These are phyloP conservation scores for Electrona antarctica DNA, from an alignment of 2,113 vertebrate species.

Conservation along the genomic window DNA sequence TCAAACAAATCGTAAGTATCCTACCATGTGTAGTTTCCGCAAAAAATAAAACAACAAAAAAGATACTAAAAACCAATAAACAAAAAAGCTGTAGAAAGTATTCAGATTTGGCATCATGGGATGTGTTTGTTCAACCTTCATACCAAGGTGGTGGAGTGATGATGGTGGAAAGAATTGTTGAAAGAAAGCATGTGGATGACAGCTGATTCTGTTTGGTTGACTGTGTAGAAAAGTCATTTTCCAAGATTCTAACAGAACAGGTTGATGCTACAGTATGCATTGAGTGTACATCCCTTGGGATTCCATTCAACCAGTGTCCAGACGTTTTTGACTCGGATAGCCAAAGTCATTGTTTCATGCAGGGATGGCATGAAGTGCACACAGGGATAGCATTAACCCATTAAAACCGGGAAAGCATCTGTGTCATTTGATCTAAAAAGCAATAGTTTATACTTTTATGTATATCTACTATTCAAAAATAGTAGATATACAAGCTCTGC, in stretches of 20 bases:
- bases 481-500: no score
- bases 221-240: background rate
- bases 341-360: constrained; percentile 2
- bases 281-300: constrained; percentile 10
- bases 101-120: constrained; percentile 28
- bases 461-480: no score
- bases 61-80: constrained; percentile 86
- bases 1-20: no score
- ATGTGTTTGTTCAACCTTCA: constrained; percentile 45
- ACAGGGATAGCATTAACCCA: no score
- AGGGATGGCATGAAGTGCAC: background rate
- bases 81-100: constrained; percentile 13
- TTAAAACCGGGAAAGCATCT: no score
- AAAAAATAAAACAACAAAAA: no score
- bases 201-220: constrained; percentile 7
- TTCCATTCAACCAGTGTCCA: background rate
- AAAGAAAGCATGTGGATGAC: constrained; percentile 34
- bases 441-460: no score
- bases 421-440: no score
- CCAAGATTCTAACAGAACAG: constrained; percentile 11
- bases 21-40: no score
- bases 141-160: constrained; percentile 37
- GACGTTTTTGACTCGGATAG: constrained; percentile 1
- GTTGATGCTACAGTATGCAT: constrained; percentile 14
- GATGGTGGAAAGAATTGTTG: constrained; percentile 29